Evolutionary conservation across 2,888 invertebrate species (phyloP).

Genomic region (Scaeva pyrastri): DNA sequence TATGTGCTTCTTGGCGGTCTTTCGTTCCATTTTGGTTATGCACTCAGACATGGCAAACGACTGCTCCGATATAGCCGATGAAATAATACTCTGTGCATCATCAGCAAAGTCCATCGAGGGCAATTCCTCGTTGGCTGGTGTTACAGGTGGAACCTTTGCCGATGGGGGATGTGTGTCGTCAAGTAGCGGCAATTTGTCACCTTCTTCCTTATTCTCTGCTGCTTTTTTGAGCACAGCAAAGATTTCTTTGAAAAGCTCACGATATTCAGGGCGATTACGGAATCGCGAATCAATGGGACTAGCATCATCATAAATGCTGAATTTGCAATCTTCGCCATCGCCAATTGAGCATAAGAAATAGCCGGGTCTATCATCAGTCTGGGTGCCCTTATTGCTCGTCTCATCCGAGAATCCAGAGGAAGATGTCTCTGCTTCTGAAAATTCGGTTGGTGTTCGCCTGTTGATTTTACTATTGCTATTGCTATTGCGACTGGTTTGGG

Average conservation of each 20-base stretch:
- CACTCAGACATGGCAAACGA: constrained; percentile 89
- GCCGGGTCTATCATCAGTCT: constrained; percentile 92
- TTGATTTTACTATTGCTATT: constrained; percentile 82
- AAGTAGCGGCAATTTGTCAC: constrained; percentile 89
- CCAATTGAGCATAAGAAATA: constrained; percentile 93
- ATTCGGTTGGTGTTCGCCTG: constrained; percentile 91
- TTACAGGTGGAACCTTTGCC: constrained; percentile 87
- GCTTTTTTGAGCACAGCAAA: constrained; percentile 93
- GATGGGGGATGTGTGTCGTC: constrained; percentile 86
- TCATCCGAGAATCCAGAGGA: constrained; percentile 94
- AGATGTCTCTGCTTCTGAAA: constrained; percentile 93
- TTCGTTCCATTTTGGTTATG: constrained; percentile 86
- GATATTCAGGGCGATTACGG: constrained; percentile 92
- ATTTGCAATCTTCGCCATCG: constrained; percentile 93
- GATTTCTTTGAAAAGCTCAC: constrained; percentile 92
- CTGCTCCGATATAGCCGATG: constrained; percentile 90
- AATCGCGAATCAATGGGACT: constrained; percentile 92
- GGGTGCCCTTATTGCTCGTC: constrained; percentile 92
- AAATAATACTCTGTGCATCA: constrained; percentile 90
- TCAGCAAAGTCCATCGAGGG: constrained; percentile 84
- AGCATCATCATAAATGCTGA: constrained; percentile 93
- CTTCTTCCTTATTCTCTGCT: constrained; percentile 92
- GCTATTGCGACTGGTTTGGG: constrained; percentile 82
- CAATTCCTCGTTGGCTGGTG: constrained; percentile 88
- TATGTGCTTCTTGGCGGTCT: constrained; percentile 83